phyloP scores from a whole-genome alignment of 2,888 invertebrate species.

The Gisinianus flammeolus region DNA sequence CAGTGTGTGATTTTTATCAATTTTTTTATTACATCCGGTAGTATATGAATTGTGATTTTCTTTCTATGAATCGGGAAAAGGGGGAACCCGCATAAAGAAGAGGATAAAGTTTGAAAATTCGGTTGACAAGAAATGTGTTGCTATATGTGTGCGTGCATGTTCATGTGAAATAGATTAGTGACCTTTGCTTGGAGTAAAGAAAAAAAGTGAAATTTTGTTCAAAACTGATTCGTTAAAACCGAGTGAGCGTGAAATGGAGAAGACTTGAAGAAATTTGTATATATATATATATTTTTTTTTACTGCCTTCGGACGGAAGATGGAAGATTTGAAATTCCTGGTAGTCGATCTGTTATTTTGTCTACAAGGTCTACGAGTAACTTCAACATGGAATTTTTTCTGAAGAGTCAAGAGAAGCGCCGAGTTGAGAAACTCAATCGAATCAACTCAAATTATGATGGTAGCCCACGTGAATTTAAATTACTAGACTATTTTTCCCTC shows the following conservation, averaged over 20 bases:
- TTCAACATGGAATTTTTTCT: constrained; percentile 41
- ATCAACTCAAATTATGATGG: constrained; percentile 45
- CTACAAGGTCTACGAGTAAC: neutral
- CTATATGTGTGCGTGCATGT: neutral
- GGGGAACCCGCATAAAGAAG: no score
- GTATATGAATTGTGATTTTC: neutral
- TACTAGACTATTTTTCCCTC: neutral
- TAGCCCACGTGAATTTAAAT: constrained; percentile 32
- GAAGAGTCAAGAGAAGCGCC: constrained; percentile 35
- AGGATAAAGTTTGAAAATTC: no score
- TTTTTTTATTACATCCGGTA: neutral
- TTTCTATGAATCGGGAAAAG: neutral
- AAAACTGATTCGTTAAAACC: constrained; percentile 1
- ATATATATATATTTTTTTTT: neutral
- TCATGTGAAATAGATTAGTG: neutral
- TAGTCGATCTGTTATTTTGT: neutral
- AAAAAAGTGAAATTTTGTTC: constrained; percentile 2
- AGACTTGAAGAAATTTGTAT: neutral
- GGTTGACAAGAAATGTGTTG: no score
- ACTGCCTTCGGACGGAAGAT: neutral
- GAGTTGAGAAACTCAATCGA: constrained; percentile 44
- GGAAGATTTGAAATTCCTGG: constrained; percentile 23
- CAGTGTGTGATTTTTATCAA: neutral
- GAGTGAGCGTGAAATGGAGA: neutral
- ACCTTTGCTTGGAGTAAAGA: neutral